Evolutionary conservation across 2,888 invertebrate genomes (phyloP), one percentile per base, ranked within the genome.

Genomic region (Cryptus viduatorius): DNA sequence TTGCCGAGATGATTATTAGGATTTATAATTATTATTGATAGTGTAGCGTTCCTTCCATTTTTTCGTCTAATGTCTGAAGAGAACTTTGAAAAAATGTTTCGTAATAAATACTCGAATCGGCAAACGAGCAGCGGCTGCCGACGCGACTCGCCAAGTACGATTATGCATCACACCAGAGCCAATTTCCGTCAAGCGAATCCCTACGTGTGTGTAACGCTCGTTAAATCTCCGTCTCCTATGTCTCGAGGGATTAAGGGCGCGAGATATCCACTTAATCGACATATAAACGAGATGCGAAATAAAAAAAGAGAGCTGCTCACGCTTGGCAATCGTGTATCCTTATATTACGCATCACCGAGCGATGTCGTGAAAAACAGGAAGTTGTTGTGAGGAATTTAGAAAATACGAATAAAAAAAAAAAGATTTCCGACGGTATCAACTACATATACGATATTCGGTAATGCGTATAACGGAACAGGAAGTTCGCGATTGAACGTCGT

Each of bases 171-270:
- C 59, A 61, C 29, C 14, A 14, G 50, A 65, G 76, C 50, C 53
- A 50, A 76, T 65, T 76, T 76, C 76, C 64, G 65, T 53, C 65
- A 4, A 16, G 50, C 24, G 76, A 76, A 76, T 65, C 76, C 76
- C 24, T 76, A 44, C 65, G 24, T 64, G 50, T 56, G 71, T 42
- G 59, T n/a, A 3, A 59, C 50, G 29, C 16, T 37, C 48, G 31
- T 48, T 75, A 46, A 50, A 19, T 37, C 50, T 65, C 65, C 14
- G 48, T 19, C 48, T 64, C 48, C 37, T 19, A 75, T 75, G 48
- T 3, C 50, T 48, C 37, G 50, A 8, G 37, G 65, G 65, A 76
- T 76, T 76, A 65, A 50, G 76, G 76, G 76, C 76, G 37, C 64
- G 65, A 19, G 65, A 53, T 42, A 76, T 53, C 65, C 65, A 37